A percentile compares a stretch with the other conserved stretches of the same genome.
Conservation (phyloP, 1,140 invertebrate genomes). For the Neodiprion lecontei region DNA sequence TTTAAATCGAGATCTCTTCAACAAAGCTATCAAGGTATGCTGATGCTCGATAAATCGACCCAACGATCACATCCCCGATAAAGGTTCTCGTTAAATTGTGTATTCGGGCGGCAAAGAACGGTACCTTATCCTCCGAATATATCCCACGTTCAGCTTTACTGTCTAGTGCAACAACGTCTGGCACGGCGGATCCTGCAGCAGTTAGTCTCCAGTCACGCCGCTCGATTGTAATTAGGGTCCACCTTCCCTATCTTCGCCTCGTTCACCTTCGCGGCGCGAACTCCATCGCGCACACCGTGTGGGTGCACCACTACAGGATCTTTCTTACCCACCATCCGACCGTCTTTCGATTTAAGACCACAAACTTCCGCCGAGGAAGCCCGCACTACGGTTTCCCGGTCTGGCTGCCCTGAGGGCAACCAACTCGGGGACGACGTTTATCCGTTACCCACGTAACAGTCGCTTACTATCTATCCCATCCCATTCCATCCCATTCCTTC, state of each 20-base stretch:
- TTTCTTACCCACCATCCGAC: neutral
- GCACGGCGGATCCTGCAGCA: neutral
- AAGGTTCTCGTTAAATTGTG: neutral
- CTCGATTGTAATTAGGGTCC: slow-evolving; percentile 18
- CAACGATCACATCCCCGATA: no score
- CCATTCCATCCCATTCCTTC: slow-evolving; percentile 12
- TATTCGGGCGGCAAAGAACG: no score
- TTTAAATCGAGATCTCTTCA: no score
- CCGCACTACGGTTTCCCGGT: neutral
- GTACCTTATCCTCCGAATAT: neutral
- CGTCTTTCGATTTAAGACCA: slow-evolving; percentile 14
- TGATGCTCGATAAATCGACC: no score
- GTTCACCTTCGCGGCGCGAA: neutral
- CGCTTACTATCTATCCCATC: slow-evolving; percentile 16
- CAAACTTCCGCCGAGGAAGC: neutral
- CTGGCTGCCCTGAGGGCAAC: slow-evolving; percentile 13
- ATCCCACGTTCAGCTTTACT: neutral
- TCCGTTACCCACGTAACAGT: slow-evolving; percentile 24
- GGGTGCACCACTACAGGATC: neutral
- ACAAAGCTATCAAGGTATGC: no score
- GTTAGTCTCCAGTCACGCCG: slow-evolving; percentile 10
- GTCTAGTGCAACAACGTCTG: slow-evolving; percentile 10
- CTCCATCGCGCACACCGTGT: neutral
- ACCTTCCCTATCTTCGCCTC: neutral
- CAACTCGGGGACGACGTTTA: slow-evolving; percentile 16